Conservation (phyloP, 2,888 invertebrate species). For the Cactoblastis cactorum region DNA sequence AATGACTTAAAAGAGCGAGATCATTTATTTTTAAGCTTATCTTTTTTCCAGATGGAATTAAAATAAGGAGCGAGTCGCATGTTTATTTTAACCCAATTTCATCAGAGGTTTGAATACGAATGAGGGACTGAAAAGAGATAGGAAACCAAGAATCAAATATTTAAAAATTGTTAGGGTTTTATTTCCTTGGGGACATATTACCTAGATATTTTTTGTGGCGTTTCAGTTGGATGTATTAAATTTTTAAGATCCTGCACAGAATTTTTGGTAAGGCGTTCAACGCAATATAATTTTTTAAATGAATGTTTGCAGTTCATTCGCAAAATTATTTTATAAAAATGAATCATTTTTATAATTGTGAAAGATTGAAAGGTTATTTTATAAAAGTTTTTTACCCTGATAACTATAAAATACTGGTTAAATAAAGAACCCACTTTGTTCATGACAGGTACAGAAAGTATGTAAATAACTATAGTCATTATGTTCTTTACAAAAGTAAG, state of each 20-base stretch:
- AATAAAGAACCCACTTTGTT: too few relatives aligned
- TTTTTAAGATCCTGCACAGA: neutral
- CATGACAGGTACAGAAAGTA: too few relatives aligned
- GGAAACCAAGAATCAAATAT: constrained; percentile 9
- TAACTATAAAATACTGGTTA: too few relatives aligned
- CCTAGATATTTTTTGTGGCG: neutral
- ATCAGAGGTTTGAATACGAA: constrained; percentile 2
- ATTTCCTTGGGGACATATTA: constrained; percentile 4
- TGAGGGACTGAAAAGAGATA: neutral
- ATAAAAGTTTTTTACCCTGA: too few relatives aligned
- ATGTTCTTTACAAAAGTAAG: too few relatives aligned
- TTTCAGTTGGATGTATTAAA: constrained; percentile 4
- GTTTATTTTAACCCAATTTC: constrained; percentile 13
- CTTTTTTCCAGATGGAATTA: neutral
- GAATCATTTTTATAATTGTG: too few relatives aligned
- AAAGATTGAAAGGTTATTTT: too few relatives aligned
- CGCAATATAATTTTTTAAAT: too few relatives aligned
- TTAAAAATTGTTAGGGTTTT: constrained; percentile 11
- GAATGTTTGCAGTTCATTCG: too few relatives aligned
- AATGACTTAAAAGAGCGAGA: neutral
- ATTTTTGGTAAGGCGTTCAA: too few relatives aligned
- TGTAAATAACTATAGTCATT: too few relatives aligned
- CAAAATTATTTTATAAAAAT: too few relatives aligned
- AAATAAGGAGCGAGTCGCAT: neutral
- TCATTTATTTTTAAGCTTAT: constrained; percentile 8